Base-by-base conservation (phyloP, 2,888 invertebrate genomes). In the Shargacucullia verbasci region DNA sequence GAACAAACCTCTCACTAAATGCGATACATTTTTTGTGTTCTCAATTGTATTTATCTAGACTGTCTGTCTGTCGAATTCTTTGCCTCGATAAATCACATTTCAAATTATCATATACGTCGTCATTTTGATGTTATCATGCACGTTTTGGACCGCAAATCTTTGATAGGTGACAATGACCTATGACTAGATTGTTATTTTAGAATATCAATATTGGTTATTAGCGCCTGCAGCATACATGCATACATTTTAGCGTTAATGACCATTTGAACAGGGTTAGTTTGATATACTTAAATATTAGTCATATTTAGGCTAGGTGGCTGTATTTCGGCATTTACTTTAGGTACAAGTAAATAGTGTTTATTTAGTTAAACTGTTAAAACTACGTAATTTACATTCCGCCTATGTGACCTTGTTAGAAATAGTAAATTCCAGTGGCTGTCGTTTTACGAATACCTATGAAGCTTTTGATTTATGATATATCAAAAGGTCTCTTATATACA, bases 131-230 rank as follows among this genome's bases (percentile, higher is more conserved):
- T 47, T 59, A 62, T 68, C 62, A 70, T 55, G 27, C 58, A 60
- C 61, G 49, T 59, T 59, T 63, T 33, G 20, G 52, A 65, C 52
- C 57, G 33, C 45, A 38, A 48, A 71, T 54, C 41, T 59, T 53
- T 70, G 67, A 67, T 40, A 49, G 56, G 59, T 39, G 61, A 67
- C 70, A 73, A 45, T 73, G 64, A 76, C 56, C 74, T 68, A 25
- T 57, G 74, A 48, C 59, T 15, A 52, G 33, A 25, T 27, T 55
- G 40, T 58, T 50, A 58, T 56, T 58, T 53, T 40, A 34, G 59
- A 67, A 44, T 47, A 60, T 54, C 52, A 39, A 50, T 53, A 38
- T 57, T 49, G 27, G 27, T 47, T 59, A 43, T 41, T 41, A 37
- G 20, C 38, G 44, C 31, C 31, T 33, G 13, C 7, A 12, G 7